Evolutionary conservation across 2,888 invertebrate species (phyloP), one percentile per base, ranked within the genome.

Genomic region (Mesoligia furuncula): DNA sequence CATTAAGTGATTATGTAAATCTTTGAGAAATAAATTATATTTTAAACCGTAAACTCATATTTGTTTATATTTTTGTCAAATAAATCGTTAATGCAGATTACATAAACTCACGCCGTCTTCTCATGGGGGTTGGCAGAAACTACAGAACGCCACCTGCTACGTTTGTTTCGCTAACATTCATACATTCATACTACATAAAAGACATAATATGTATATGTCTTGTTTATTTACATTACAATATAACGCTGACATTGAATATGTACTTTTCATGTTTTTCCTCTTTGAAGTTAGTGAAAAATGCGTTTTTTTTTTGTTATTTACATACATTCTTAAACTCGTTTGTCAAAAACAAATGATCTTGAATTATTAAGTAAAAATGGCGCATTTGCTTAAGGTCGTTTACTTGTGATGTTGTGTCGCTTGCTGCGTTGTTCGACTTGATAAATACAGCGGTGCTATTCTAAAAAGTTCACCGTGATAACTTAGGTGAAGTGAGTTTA

Each of bases 311-410:
- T 45, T 48, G 9, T 42, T 65, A 27, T 71, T 69, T 54, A 64
- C 36, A 39, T 45, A 78, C n/a, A 27, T 72, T 79, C n/a, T 51
- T 59, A 42, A 6, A 65, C 31, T 36, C 27, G 9, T 79, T 73
- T 61, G 66, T 61, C 45, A 73, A 67, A 79, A 61, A 79, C 73
- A 73, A 79, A 79, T 67, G 66, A 45, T 51, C 51, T 73, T 79
- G 66, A 61, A 80, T 79, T 79, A 61, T 73, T 73, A 51, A 36
- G 36, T n/a, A 15, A 15, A 78, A 66, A 66, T 72, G 13, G 51
- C 36, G 7, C 8, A 51, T 72, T 72, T 61, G 65, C 66, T 59
- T 36, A 36, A 79, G 66, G 80, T 79, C 61, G 36, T 73, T 79
- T 61, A 79, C 80, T 54, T 61, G 27, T 67, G 79, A 45, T 42